A percentile compares a stretch with the other conserved stretches of the same genome.
These are phyloP conservation scores for Parus major DNA, from an alignment of 2,113 vertebrate genomes.

Conservation along the genomic window DNA sequence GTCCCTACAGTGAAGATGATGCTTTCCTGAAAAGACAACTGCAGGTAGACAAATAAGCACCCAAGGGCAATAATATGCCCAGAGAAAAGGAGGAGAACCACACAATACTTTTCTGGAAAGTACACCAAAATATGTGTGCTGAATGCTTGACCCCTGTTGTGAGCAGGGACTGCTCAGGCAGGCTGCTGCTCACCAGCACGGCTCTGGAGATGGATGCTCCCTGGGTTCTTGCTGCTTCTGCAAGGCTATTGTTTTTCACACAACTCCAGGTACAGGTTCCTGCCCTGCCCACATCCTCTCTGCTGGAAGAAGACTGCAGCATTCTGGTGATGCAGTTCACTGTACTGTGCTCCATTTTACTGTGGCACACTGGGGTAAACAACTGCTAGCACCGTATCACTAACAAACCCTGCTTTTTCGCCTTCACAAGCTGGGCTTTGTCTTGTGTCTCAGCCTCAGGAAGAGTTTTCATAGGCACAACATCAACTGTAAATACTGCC, in stretches of 20 bases:
- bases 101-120: neutral
- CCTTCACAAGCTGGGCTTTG: neutral
- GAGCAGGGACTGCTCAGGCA: neutral
- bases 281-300: neutral
- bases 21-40: neutral
- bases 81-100: neutral
- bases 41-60: neutral
- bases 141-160: neutral
- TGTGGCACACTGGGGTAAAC: neutral
- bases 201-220: neutral
- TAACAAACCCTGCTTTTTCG: neutral
- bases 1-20: neutral
- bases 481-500: neutral
- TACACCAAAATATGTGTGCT: neutral
- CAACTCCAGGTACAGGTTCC: neutral
- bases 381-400: neutral
- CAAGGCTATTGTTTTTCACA: fast-evolving
- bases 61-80: neutral
- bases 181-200: neutral
- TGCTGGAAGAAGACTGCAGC: neutral
- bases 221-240: neutral
- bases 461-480: neutral
- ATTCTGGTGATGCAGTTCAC: neutral
- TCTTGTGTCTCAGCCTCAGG: neutral
- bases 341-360: fast-evolving